Percentiles rank a stretch among this genome's conserved stretches.
phyloP scores from a whole-genome alignment of 2,888 invertebrate species.

The Andrena trimmerana region DNA sequence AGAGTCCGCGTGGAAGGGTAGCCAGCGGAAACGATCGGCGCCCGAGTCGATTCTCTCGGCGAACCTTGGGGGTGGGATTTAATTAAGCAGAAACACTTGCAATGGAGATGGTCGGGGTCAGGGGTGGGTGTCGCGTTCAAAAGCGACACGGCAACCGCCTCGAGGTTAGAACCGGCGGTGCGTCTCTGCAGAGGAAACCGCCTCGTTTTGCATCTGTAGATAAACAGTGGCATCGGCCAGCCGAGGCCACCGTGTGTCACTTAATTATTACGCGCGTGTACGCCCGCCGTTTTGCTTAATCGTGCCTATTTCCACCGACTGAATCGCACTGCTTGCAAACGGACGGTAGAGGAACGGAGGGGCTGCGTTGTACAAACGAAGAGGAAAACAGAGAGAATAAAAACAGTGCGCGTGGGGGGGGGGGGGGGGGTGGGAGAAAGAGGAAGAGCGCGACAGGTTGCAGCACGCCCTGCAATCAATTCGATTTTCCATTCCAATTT shows the following conservation, averaged over 20 bases:
- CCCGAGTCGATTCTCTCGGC: not conserved
- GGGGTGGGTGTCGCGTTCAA: conserved; percentile 4
- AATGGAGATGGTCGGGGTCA: not conserved
- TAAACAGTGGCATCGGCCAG: conserved; percentile 39
- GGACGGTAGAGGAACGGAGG: no score
- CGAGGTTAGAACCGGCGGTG: not conserved
- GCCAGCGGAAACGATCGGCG: conserved; percentile 1
- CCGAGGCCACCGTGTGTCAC: conserved; percentile 25
- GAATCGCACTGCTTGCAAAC: conserved; percentile 5
- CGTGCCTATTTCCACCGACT: not conserved
- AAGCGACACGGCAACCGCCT: not conserved
- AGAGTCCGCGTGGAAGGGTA: not conserved
- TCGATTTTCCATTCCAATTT: conserved; percentile 52
- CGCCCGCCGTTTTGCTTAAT: conserved; percentile 29
- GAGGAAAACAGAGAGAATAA: not conserved
- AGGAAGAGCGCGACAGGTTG: conserved; percentile 19
- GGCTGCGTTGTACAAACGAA: no score
- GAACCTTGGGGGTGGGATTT: not conserved
- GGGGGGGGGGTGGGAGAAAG: not conserved
- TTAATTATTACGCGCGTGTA: conserved; percentile 40
- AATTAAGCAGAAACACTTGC: conserved; percentile 29
- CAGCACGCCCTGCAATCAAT: conserved; percentile 41
- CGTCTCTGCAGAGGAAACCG: conserved; percentile 28
- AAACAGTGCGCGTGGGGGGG: not conserved
- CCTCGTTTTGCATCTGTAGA: conserved; percentile 32